Conservation (phyloP, 92 coral and sea anemone genomes). For the Phenganax stokvisi region DNA sequence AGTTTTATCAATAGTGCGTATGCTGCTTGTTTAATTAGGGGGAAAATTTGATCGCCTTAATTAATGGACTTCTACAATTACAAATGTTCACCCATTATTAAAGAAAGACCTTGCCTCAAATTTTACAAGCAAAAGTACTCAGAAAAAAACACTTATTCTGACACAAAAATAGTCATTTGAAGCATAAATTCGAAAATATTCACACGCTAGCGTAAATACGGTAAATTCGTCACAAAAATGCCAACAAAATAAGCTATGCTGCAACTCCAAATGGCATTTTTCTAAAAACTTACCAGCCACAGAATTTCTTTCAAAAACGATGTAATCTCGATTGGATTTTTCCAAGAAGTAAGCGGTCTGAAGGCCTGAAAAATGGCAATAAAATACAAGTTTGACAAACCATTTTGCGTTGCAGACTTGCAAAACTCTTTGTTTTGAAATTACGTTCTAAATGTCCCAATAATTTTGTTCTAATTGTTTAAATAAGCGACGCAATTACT, state of each 20-base stretch:
- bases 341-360: constrained; percentile 84
- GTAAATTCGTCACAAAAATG: neutral
- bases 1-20: too few relatives aligned
- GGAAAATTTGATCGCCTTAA: too few relatives aligned
- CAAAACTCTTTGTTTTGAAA: neutral
- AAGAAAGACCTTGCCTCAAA: too few relatives aligned
- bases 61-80: too few relatives aligned
- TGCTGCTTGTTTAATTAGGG: too few relatives aligned
- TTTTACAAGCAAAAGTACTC: too few relatives aligned
- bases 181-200: neutral
- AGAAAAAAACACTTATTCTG: too few relatives aligned
- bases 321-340: constrained; percentile 70
- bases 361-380: constrained; percentile 53
- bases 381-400: neutral
- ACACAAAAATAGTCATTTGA: too few relatives aligned
- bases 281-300: constrained; percentile 60
- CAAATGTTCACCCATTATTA: too few relatives aligned
- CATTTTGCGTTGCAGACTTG: neutral
- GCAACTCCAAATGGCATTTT: neutral
- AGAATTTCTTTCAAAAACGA: constrained; percentile 62
- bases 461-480: neutral
- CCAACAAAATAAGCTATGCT: neutral
- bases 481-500: neutral
- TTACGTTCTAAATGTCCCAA: too few relatives aligned
- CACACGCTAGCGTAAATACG: neutral